Conservation (phyloP, 1,140 invertebrate species). For the Drosophila busckii region DNA sequence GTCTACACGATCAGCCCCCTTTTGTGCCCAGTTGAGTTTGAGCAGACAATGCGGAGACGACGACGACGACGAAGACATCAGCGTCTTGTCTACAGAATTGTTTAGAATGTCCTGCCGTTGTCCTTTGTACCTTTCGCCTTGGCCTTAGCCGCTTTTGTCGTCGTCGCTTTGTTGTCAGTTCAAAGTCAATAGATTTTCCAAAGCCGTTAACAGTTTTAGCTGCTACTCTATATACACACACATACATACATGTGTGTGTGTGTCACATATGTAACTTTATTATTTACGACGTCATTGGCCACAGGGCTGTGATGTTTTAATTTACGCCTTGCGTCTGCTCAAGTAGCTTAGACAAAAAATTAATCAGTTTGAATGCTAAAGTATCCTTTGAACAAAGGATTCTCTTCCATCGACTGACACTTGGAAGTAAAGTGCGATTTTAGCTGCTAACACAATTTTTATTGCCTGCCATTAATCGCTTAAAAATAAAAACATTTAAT, state of each 20-base stretch:
- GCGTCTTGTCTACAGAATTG: constrained; percentile 24
- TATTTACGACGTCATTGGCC: constrained; percentile 27
- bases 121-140: constrained; percentile 15
- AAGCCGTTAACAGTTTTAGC: constrained; percentile 34
- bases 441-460: no score
- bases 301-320: constrained; percentile 33
- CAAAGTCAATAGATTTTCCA: constrained; percentile 42
- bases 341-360: background rate
- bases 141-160: constrained; percentile 15
- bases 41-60: constrained; percentile 39
- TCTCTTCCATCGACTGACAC: no score
- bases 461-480: no score
- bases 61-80: background rate
- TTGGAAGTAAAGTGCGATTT: no score
- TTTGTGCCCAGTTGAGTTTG: constrained; percentile 39
- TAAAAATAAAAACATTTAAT: no score
- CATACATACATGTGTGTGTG: constrained; percentile 1
- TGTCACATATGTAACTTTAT: constrained; percentile 21
- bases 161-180: constrained; percentile 26
- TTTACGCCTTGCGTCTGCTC: constrained; percentile 11
- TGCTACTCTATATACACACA: constrained; percentile 6
- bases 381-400: no score
- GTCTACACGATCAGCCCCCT: constrained; percentile 55
- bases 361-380: constrained; percentile 12
- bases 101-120: constrained; percentile 8